Evolutionary conservation across 2,113 vertebrate genomes (phyloP).

Genomic region (Hylia prasina): DNA sequence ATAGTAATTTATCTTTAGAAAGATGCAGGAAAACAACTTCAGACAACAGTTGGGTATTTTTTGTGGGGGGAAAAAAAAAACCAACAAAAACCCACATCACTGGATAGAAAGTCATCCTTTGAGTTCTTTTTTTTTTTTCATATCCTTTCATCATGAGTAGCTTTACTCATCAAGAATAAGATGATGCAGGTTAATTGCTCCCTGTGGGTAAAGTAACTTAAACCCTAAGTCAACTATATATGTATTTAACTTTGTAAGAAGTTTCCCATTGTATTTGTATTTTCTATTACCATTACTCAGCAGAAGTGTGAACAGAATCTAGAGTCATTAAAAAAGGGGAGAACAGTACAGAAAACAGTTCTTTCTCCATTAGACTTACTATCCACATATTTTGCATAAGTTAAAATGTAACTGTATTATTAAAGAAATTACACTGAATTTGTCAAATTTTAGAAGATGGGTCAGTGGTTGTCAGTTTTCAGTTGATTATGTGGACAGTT

Average conservation of each 20-base stretch:
- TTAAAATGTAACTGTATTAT: neutral
- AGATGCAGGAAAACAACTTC: neutral
- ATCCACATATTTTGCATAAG: neutral
- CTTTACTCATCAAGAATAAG: neutral
- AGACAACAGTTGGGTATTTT: conserved; percentile 33
- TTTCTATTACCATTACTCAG: neutral
- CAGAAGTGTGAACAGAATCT: neutral
- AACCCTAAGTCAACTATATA: neutral
- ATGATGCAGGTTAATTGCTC: neutral
- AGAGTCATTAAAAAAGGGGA: neutral
- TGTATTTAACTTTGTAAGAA: neutral
- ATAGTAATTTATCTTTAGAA: conserved; percentile 39
- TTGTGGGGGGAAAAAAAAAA: neutral
- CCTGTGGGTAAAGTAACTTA: neutral
- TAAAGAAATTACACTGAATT: neutral
- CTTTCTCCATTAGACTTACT: neutral
- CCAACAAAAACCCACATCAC: neutral
- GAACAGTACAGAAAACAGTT: accelerated
- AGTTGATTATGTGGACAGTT: neutral
- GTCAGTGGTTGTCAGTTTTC: neutral
- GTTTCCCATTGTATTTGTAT: neutral
- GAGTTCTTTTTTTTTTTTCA: neutral
- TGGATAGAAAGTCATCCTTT: neutral
- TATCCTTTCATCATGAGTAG: neutral
- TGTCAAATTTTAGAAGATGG: neutral